A percentile compares a stretch with the other conserved stretches of the same genome.
phyloP scores from a whole-genome alignment of 2,113 vertebrate genomes.

The Gadus chalcogrammus region DNA sequence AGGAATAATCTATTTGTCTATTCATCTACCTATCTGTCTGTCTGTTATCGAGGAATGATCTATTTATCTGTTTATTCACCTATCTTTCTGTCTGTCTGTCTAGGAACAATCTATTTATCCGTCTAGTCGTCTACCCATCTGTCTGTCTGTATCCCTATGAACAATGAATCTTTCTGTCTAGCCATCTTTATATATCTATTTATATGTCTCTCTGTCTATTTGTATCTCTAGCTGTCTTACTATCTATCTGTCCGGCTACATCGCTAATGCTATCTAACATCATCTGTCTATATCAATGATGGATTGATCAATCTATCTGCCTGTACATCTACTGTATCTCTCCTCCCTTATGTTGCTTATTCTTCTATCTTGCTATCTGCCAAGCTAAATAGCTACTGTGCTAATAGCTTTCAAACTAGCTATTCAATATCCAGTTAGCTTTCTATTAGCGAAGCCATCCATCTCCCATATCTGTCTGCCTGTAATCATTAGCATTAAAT shows the following conservation, averaged over 20 bases:
- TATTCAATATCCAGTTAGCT: too few species aligned
- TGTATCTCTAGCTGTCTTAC: not conserved
- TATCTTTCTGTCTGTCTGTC: too few species aligned
- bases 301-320: not conserved
- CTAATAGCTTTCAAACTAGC: too few species aligned
- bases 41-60: too few species aligned
- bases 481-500: not conserved
- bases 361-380: too few species aligned
- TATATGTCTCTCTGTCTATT: not conserved
- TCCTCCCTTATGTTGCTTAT: too few species aligned
- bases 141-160: too few species aligned
- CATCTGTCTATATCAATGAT: too few species aligned
- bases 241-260: constrained; percentile 11
- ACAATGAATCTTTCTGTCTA: too few species aligned
- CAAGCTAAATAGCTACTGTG: too few species aligned
- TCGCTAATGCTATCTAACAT: constrained; percentile 2
- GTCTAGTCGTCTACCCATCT: not conserved
- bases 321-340: too few species aligned
- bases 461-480: constrained; percentile 6
- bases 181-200: not conserved
- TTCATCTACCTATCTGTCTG: not conserved
- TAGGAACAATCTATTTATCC: not conserved
- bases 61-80: not conserved
- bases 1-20: not conserved
- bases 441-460: not conserved